Evolutionary conservation across 1,140 invertebrate genomes (phyloP), one percentile per base, ranked within the genome.

Genomic region (Drosophila ambigua): DNA sequence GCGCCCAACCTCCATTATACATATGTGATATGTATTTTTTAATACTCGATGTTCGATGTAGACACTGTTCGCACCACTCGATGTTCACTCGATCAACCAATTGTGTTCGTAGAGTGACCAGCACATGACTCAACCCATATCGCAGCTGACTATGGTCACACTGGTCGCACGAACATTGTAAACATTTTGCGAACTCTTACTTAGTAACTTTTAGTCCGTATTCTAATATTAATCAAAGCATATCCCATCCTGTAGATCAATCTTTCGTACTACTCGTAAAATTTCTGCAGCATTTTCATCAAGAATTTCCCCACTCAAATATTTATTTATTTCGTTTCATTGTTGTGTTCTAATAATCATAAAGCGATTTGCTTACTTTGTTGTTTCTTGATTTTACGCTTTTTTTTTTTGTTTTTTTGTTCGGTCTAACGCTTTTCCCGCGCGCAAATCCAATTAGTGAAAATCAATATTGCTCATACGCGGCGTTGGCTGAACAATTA

Each of bases 381-480:
- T 50, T 49, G 44, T 28, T 28, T 57, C 44, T 44, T 43, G n/a
- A 57, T 60, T 24, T 55, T 26, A 3, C 15, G 24, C 31, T 35
- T 26, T 48, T 8, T n/a, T 24, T 50, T 23, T 26, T 48, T 8
- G 11, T 24, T 50, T 23, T 46, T 15, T n/a, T 41, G 16, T 35
- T 35, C 35, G 35, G 35, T 65, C 45, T 65, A 43, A 24, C 66
- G 66, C 81, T 81, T 74, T 64, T 66, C 66, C 78, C 65, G 74
- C 75, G 64, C 78, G 62, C 52, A 81, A 85, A 85, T 85, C 82
- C 82, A 87, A 85, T 85, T 85, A 85, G 82, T 67, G 52, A 85
- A 85, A 85, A 85, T 85, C 82, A 85, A 85, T 85, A 85, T 84
- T 82, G 77, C 82, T 74, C 82, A 85, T 85, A 85, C 82, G 83